These are phyloP conservation scores for Dexiosoma caninum DNA, from an alignment of 2,888 invertebrate species.

Conservation along the genomic window DNA sequence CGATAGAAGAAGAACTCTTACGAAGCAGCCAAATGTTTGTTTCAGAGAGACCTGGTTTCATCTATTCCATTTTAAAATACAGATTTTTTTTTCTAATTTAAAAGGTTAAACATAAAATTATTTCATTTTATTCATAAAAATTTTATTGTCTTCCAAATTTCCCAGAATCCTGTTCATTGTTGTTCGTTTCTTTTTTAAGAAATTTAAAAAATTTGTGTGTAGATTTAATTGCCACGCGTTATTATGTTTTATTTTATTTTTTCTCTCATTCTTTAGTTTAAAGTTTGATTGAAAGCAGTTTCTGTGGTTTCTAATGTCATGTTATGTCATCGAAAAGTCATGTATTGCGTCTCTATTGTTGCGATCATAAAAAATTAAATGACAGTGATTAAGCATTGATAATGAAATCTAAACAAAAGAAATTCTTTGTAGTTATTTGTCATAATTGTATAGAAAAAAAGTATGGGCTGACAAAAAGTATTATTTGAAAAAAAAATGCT, in stretches of 20 bases:
- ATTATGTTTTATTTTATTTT: constrained; percentile 29
- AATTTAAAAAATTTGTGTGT: not conserved
- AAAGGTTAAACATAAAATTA: constrained; percentile 56
- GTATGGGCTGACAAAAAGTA: no score
- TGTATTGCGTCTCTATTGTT: constrained; percentile 1
- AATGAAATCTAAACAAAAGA: no score
- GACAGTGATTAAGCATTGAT: constrained; percentile 26
- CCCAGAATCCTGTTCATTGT: constrained; percentile 49
- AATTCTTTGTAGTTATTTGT: not conserved
- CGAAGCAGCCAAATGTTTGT: constrained; percentile 9
- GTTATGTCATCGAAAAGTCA: constrained; percentile 62
- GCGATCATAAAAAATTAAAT: not conserved
- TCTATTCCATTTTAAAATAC: constrained; percentile 1
- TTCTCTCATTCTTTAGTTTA: not conserved
- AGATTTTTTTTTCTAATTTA: not conserved
- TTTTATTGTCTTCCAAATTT: constrained; percentile 20
- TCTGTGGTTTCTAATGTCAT: constrained; percentile 56
- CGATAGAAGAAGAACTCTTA: constrained; percentile 31
- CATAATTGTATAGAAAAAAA: not conserved
- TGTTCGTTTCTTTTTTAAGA: not conserved
- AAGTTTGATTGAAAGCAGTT: constrained; percentile 49
- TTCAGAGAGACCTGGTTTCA: constrained; percentile 6
- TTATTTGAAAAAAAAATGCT: no score
- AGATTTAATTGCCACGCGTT: constrained; percentile 60
- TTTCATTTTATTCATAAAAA: constrained; percentile 46